Evolutionary conservation across 2,113 vertebrate genomes (phyloP).

Genomic region (Heptranchias perlo): DNA sequence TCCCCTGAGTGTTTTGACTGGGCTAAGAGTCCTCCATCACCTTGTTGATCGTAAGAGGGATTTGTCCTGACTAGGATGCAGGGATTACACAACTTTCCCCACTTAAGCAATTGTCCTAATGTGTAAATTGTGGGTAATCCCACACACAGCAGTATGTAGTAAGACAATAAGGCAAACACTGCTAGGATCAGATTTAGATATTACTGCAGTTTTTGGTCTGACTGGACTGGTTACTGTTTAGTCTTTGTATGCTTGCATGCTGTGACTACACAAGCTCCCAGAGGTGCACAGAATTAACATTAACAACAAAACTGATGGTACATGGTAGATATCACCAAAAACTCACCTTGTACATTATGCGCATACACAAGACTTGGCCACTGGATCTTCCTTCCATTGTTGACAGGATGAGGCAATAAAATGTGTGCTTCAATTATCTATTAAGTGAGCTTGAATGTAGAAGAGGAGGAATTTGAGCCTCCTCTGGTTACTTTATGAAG

Average conservation of each 20-base stretch:
- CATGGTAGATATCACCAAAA: not conserved
- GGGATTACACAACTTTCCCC: not conserved
- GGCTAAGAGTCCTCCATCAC: not conserved
- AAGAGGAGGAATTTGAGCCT: not conserved
- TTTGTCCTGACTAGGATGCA: not conserved
- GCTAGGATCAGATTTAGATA: not conserved
- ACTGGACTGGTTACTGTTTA: not conserved
- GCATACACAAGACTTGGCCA: not conserved
- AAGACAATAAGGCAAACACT: not conserved
- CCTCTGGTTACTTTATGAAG: not conserved
- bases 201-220: not conserved
- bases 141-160: not conserved
- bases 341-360: not conserved
- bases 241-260: not conserved
- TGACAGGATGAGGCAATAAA: not conserved
- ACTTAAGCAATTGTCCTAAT: not conserved
- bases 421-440: not conserved
- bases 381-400: not conserved
- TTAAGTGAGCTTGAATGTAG: not conserved
- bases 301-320: not conserved
- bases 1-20: not conserved
- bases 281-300: not conserved
- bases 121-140: not conserved
- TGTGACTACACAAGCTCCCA: not conserved
- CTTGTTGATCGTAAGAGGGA: too few relatives aligned